A percentile compares a stretch with the other conserved stretches of the same genome.
These are phyloP conservation scores for Falcaria lacertinaria DNA, from an alignment of 2,888 invertebrate genomes.

Conservation along the genomic window DNA sequence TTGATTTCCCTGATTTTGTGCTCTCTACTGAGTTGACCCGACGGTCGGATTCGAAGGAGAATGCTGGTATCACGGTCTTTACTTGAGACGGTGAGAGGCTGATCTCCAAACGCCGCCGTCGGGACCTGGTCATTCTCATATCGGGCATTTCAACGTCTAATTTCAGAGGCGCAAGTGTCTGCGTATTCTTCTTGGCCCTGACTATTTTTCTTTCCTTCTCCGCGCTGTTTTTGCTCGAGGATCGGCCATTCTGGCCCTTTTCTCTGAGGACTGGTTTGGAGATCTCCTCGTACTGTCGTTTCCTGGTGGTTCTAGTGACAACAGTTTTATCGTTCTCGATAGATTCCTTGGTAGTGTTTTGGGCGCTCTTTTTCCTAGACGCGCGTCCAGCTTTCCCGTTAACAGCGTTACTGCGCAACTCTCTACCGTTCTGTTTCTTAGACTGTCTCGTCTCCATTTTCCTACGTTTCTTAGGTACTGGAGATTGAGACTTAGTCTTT, in stretches of 20 bases:
- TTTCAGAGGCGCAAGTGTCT: conserved; percentile 25
- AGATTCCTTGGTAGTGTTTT: conserved; percentile 58
- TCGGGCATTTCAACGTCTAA: conserved; percentile 33
- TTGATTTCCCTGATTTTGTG: conserved; percentile 36
- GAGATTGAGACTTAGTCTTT: conserved; percentile 44
- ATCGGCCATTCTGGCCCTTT: conserved; percentile 61
- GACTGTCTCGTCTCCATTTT: conserved; percentile 45
- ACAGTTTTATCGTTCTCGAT: conserved; percentile 64
- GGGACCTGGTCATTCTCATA: conserved; percentile 60
- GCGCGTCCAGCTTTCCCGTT: conserved; percentile 26
- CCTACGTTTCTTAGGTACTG: conserved; percentile 61
- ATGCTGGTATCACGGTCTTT: conserved; percentile 39
- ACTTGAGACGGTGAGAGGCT: conserved; percentile 63
- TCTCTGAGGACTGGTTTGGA: conserved; percentile 63
- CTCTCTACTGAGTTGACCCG: conserved; percentile 53
- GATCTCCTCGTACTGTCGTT: conserved; percentile 53
- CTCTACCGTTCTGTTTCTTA: conserved; percentile 37
- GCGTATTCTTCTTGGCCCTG: conserved; percentile 40
- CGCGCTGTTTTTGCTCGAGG: conserved; percentile 34
- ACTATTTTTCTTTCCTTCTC: conserved; percentile 44
- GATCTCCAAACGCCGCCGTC: conserved; percentile 53
- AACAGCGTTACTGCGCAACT: conserved; percentile 39
- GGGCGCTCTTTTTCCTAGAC: conserved; percentile 25
- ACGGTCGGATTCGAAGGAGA: conserved; percentile 61
- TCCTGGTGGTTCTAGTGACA: conserved; percentile 47